Conservation (phyloP, 2,888 invertebrate genomes). For the Epinotia demarniana region DNA sequence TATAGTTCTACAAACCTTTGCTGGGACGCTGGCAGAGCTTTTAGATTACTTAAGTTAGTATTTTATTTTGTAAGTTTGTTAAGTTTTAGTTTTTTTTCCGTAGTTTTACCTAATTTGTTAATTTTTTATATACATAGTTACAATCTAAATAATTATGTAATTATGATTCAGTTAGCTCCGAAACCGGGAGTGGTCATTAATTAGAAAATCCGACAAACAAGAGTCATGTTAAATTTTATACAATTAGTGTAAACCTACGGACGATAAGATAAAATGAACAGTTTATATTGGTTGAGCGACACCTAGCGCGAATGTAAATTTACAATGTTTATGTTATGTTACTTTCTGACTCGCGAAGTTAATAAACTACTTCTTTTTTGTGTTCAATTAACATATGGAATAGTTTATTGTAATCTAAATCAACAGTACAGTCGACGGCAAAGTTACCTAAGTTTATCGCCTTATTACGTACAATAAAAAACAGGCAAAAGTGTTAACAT, state of each 20-base stretch:
- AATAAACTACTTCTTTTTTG: too few relatives aligned
- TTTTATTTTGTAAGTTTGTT: too few relatives aligned
- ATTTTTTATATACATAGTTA: too few relatives aligned
- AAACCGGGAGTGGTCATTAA: slow-evolving; percentile 27
- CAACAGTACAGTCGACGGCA: neutral
- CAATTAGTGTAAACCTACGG: slow-evolving; percentile 29
- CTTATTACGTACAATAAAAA: too few relatives aligned
- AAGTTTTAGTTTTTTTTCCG: neutral
- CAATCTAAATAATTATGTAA: neutral
- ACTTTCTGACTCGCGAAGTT: neutral
- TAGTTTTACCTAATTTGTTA: too few relatives aligned
- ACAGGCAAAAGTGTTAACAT: too few relatives aligned
- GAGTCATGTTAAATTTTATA: slow-evolving; percentile 29
- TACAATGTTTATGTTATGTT: neutral
- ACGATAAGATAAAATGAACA: slow-evolving; percentile 25
- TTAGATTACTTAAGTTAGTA: too few relatives aligned
- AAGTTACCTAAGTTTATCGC: too few relatives aligned
- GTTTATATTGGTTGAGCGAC: slow-evolving; percentile 1
- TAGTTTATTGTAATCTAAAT: neutral
- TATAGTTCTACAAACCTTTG: too few relatives aligned
- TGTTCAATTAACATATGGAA: neutral
- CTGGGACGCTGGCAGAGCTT: too few relatives aligned
- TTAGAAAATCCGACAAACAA: slow-evolving; percentile 4
- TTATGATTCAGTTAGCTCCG: slow-evolving; percentile 11
- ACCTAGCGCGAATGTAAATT: slow-evolving; percentile 2